Evolutionary conservation across 2,797 vertebrate species (phyloP).

Genomic region (Fundulus diaphanus): DNA sequence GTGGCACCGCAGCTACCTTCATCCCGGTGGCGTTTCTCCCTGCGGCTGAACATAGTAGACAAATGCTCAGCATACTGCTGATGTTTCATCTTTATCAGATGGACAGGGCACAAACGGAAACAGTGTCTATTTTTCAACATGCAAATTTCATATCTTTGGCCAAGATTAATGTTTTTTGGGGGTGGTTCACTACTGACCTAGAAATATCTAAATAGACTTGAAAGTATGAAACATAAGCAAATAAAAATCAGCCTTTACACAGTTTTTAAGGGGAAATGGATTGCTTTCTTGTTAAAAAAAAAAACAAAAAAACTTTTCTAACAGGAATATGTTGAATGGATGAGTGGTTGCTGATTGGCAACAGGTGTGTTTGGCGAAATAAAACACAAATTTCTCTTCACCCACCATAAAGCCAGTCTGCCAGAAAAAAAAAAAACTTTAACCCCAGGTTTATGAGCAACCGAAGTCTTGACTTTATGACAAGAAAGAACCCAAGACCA

Average conservation of each 20-base stretch:
- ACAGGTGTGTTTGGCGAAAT: too few species aligned
- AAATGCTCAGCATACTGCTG: constrained; percentile 31
- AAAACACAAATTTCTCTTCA: too few species aligned
- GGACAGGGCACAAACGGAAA: constrained; percentile 22
- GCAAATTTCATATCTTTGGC: neutral
- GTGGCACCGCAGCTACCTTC: constrained; percentile 32
- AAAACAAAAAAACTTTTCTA: neutral
- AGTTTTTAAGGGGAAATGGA: neutral
- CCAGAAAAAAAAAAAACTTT: too few species aligned
- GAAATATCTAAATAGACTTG: too few species aligned
- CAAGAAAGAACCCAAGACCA: too few species aligned
- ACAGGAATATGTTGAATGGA: neutral
- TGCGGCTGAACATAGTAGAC: constrained; percentile 52
- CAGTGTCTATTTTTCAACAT: constrained; percentile 3
- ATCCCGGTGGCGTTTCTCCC: constrained; percentile 48
- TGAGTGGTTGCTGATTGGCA: neutral
- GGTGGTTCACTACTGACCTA: too few species aligned
- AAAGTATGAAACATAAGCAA: neutral
- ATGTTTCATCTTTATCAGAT: constrained; percentile 31
- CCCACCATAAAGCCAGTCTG: too few species aligned
- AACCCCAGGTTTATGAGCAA: too few species aligned
- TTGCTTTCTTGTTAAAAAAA: neutral
- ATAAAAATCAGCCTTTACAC: neutral
- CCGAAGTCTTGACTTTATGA: too few species aligned
- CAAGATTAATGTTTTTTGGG: neutral